Base-by-base conservation (phyloP, 2,888 invertebrate species). In the Lasioglossum malachurum region DNA sequence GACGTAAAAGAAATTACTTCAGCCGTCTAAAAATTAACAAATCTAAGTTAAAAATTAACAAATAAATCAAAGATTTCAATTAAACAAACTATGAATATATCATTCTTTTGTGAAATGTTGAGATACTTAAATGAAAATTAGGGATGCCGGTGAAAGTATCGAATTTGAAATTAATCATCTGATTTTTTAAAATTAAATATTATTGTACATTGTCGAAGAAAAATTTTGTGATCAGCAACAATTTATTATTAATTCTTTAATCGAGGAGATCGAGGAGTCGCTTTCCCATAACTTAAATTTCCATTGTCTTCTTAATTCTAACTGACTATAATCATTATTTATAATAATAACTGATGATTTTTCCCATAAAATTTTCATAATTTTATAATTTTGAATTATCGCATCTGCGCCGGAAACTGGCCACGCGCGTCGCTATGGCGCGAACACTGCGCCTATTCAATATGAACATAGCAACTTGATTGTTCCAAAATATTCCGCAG, bases 401-500 rank as follows among this genome's bases (percentile, higher is more conserved):
- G n/a, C n/a, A 2, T 31, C 14, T 16, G 60, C 16, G 16, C 16
- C 64, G 64, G 64, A 64, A 64, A 31, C 64, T 64, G 31, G 64
- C 31, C 16, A 31, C 2, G 64, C 64, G 64, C 64, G 64, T 16
- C 31, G 8, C 31, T 31, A 31, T 31, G 31, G 31, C 64, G 64
- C 16, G 44, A 64, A 12, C 3, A 41, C 14, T 14, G 2, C 31
- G 3, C 31, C 3, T 19, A 19, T 27, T 16, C 31, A 44, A n/a
- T 23, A 7, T 73, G 80, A 86, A 83, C 3, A 31, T 69, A 79
- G 79, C 35, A 23, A 49, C 69, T 60, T n/a, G 16, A 53, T 49
- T 35, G 10, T 35, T 49, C 14, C 8, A 12, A 35, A 64, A n/a
- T 35, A 14, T 57, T 69, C n/a, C 57, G 12, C 64, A 60, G 19